phyloP scores from a whole-genome alignment of 2,888 invertebrate genomes.

The Saturnia japonica region DNA sequence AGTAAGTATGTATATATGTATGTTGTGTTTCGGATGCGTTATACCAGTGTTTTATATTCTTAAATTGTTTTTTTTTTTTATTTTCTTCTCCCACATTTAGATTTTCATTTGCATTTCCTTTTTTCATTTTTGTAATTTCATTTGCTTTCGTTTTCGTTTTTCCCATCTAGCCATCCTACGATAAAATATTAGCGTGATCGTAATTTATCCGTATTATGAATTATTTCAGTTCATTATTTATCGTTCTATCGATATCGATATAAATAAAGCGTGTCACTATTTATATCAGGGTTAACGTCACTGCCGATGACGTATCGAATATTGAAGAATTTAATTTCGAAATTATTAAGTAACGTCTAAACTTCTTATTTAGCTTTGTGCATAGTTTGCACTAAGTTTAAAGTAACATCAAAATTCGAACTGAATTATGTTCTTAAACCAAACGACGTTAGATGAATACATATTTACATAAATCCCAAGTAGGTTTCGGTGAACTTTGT shows the following conservation, averaged over 20 bases:
- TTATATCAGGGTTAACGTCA: neutral
- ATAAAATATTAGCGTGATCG: no score
- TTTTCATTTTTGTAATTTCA: no score
- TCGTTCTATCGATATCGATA: neutral
- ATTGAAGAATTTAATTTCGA: slow-evolving; percentile 5
- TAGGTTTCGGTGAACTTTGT: neutral
- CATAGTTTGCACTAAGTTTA: neutral
- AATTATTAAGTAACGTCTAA: neutral
- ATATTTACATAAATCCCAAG: neutral
- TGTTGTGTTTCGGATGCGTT: no score
- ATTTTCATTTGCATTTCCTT: no score
- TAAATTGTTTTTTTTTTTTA: no score
- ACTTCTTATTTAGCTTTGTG: neutral
- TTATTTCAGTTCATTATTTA: neutral
- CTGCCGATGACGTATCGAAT: slow-evolving; percentile 6
- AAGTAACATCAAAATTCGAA: neutral
- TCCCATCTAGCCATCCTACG: no score
- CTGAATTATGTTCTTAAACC: neutral
- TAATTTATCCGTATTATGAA: neutral
- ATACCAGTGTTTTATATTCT: no score
- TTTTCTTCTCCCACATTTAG: no score
- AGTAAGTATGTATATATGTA: no score
- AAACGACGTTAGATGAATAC: neutral
- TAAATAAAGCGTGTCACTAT: neutral
- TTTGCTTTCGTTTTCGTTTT: no score